phyloP scores from a whole-genome alignment of 2,797 vertebrate genomes.

The Gastrophryne carolinensis region DNA sequence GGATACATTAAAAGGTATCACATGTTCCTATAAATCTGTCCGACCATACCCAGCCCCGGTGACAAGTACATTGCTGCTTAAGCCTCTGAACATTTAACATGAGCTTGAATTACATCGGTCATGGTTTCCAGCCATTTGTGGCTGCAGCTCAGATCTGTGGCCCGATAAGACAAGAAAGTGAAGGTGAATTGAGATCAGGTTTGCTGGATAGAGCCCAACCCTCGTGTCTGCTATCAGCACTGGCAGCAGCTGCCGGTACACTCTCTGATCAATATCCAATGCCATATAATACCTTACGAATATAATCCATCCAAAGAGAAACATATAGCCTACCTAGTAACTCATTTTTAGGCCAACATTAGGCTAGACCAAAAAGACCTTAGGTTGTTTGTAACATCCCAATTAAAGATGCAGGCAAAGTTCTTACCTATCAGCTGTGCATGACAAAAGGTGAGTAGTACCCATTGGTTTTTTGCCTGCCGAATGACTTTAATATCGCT shows the following conservation, averaged over 20 bases:
- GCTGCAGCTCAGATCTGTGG: slow-evolving; percentile 8
- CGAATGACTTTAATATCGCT: no score
- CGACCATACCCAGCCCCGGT: neutral
- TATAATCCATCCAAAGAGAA: no score
- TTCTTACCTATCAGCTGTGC: no score
- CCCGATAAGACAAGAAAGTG: neutral
- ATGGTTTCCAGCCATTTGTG: slow-evolving; percentile 16
- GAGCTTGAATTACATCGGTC: slow-evolving; percentile 18
- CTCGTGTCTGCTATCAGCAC: neutral
- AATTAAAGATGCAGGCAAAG: no score
- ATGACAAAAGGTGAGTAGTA: no score
- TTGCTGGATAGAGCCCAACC: neutral
- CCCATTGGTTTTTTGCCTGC: no score
- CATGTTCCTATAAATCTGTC: slow-evolving; percentile 16
- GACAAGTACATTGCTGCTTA: slow-evolving; percentile 7
- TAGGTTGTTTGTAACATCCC: no score
- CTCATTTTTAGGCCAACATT: no score
- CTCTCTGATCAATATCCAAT: neutral
- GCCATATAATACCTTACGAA: neutral
- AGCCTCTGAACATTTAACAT: slow-evolving; percentile 10
- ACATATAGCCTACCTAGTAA: no score
- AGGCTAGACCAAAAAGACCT: no score
- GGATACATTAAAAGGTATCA: slow-evolving; percentile 34
- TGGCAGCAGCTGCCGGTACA: neutral
- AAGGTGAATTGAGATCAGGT: slow-evolving; percentile 10